phyloP scores from a whole-genome alignment of 2,797 vertebrate species.

The Scarus forsteni region DNA sequence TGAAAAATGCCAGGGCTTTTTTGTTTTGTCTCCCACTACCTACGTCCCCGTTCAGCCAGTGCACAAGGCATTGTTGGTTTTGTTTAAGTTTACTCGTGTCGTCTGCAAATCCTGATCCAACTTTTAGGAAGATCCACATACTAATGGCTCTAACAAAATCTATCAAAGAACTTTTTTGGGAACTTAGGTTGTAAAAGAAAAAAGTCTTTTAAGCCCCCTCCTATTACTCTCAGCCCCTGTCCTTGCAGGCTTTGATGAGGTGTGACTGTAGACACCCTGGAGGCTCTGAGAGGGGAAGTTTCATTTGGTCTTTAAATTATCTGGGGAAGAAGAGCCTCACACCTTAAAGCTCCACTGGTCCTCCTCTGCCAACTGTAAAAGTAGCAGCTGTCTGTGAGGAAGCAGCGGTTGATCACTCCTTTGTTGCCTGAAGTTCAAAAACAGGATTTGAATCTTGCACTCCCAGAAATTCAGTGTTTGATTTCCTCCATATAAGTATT shows the following conservation, averaged over 20 bases:
- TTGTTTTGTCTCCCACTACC: slow-evolving; percentile 17
- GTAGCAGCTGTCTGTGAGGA: slow-evolving; percentile 73
- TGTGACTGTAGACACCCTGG: slow-evolving; percentile 73
- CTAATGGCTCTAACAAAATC: neutral
- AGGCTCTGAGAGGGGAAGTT: slow-evolving; percentile 56
- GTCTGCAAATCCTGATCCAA: slow-evolving; percentile 20
- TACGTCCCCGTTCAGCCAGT: slow-evolving; percentile 38
- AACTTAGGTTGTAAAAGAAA: slow-evolving; percentile 10
- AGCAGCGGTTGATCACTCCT: slow-evolving; percentile 42
- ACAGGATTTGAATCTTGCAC: slow-evolving; percentile 32
- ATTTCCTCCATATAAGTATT: slow-evolving; percentile 34
- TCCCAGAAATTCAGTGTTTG: slow-evolving; percentile 34
- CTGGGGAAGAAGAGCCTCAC: slow-evolving; percentile 51
- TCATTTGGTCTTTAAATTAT: slow-evolving; percentile 69
- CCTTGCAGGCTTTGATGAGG: slow-evolving; percentile 73
- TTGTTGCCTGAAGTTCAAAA: slow-evolving; percentile 36
- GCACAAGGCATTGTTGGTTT: slow-evolving; percentile 32
- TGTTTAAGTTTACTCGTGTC: slow-evolving; percentile 31
- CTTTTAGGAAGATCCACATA: slow-evolving; percentile 18
- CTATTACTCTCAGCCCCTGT: slow-evolving; percentile 28
- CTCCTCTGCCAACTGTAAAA: slow-evolving; percentile 67
- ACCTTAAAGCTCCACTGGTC: slow-evolving; percentile 60
- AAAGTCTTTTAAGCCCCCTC: slow-evolving; percentile 54
- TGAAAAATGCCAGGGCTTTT: slow-evolving; percentile 69
- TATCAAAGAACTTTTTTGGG: no score